These are phyloP conservation scores for Anarrhichthys ocellatus DNA, from an alignment of 2,113 vertebrate genomes.

Conservation along the genomic window DNA sequence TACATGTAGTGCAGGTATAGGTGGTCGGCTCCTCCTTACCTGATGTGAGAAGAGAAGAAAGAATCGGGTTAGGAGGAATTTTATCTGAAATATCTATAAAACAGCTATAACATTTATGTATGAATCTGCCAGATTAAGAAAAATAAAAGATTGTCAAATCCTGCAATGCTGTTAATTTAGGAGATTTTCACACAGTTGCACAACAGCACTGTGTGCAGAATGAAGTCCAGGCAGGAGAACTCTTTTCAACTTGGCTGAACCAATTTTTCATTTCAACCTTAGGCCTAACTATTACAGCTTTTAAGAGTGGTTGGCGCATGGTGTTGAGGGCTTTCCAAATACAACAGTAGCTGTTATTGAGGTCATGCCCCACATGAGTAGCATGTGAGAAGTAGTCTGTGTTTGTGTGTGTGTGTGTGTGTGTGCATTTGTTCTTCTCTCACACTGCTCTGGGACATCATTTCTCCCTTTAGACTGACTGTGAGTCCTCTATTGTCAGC, in stretches of 20 bases:
- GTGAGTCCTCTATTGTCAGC: conserved; percentile 78
- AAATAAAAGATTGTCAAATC: background rate
- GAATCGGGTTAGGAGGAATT: conserved; percentile 1
- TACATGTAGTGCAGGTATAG: conserved; percentile 99
- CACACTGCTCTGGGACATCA: conserved; percentile 78
- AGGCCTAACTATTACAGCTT: conserved; percentile 68
- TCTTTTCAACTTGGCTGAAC: conserved; percentile 38
- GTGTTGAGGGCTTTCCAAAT: conserved; percentile 69
- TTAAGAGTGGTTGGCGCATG: conserved; percentile 68
- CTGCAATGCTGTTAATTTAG: conserved; percentile 1
- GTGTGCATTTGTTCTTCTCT: conserved; percentile 61
- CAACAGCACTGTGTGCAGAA: background rate
- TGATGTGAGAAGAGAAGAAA: conserved; percentile 83
- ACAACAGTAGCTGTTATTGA: conserved; percentile 79
- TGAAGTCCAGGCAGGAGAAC: conserved; percentile 30
- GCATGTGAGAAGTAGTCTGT: conserved; percentile 74
- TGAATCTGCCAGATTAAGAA: background rate
- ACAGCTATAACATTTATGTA: background rate
- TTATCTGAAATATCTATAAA: background rate
- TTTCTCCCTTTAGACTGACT: conserved; percentile 74
- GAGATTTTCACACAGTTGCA: background rate
- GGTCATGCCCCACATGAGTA: conserved; percentile 81
- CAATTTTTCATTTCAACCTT: conserved; percentile 56
- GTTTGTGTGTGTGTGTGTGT: conserved; percentile 47
- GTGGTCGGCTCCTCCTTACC: conserved; percentile 99